phyloP scores from a whole-genome alignment of 23 tunicate genomes.

The Trididemnum nubilum region DNA sequence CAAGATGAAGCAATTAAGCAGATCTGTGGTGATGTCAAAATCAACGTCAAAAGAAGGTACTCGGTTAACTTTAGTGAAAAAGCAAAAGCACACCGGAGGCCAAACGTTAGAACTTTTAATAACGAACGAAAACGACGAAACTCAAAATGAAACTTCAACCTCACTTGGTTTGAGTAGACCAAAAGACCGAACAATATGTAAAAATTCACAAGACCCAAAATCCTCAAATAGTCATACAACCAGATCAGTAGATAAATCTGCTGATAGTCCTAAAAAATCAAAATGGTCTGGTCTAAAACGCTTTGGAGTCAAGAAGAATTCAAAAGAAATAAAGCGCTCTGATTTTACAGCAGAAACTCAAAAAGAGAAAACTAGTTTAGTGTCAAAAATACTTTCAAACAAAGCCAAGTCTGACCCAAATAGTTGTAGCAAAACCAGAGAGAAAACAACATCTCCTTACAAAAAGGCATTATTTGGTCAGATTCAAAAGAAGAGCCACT shows the following conservation, averaged over 20 bases:
- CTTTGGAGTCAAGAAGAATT: conserved; percentile 21
- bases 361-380: background rate
- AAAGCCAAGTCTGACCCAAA: background rate
- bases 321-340: background rate
- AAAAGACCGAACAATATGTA: too few relatives aligned
- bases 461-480: background rate
- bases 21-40: conserved; percentile 51
- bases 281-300: conserved; percentile 51
- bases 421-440: background rate
- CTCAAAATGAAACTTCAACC: background rate
- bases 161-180: background rate
- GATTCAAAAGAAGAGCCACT: background rate
- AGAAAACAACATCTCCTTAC: too few relatives aligned
- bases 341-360: background rate
- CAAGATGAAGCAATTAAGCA: background rate
- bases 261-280: conserved; percentile 2
- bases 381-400: background rate
- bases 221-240: too few relatives aligned
- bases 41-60: conserved; percentile 65
- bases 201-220: too few relatives aligned
- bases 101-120: conserved; percentile 73
- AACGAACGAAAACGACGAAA: conserved; percentile 36
- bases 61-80: conserved; percentile 69
- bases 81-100: conserved; percentile 26
- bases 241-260: background rate